Conservation (phyloP, 1,140 invertebrate genomes). For the Drosophila ambigua region DNA sequence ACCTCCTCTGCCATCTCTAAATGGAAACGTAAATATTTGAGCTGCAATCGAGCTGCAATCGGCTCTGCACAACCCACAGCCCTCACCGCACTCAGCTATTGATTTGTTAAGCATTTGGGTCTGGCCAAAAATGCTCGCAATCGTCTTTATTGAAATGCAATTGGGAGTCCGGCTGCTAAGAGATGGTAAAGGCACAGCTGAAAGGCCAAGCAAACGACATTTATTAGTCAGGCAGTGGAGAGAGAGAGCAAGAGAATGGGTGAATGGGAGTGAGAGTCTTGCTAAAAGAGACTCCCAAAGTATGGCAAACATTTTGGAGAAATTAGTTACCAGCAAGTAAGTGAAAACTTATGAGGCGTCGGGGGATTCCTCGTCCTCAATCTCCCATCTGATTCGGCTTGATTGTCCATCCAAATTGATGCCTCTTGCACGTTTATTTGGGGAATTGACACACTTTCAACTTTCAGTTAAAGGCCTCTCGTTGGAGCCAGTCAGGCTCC, state of each 20-base stretch:
- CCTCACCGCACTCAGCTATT: conserved; percentile 40
- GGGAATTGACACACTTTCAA: too few relatives aligned
- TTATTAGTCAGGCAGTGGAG: too few relatives aligned
- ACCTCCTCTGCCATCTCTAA: conserved; percentile 54
- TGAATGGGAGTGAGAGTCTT: too few relatives aligned
- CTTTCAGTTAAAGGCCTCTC: conserved; percentile 2
- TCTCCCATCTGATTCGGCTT: too few relatives aligned
- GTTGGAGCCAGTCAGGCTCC: neutral
- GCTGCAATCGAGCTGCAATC: conserved; percentile 54
- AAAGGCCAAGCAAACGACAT: neutral
- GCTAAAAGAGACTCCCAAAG: too few relatives aligned
- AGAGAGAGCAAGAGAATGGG: neutral
- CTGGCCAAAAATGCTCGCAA: conserved; percentile 37
- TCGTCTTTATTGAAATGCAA: conserved; percentile 45
- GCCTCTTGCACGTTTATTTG: too few relatives aligned
- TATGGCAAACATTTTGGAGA: too few relatives aligned
- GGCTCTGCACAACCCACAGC: conserved; percentile 7
- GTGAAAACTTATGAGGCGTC: too few relatives aligned
- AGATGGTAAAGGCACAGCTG: conserved; percentile 20
- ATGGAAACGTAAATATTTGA: conserved; percentile 79
- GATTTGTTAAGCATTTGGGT: conserved; percentile 61
- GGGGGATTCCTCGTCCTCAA: too few relatives aligned
- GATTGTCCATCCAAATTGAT: too few relatives aligned
- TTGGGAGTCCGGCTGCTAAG: conserved; percentile 29
- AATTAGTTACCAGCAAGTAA: too few relatives aligned